Conservation (phyloP, 2,888 invertebrate genomes). For the Cerceris rybyensis region DNA sequence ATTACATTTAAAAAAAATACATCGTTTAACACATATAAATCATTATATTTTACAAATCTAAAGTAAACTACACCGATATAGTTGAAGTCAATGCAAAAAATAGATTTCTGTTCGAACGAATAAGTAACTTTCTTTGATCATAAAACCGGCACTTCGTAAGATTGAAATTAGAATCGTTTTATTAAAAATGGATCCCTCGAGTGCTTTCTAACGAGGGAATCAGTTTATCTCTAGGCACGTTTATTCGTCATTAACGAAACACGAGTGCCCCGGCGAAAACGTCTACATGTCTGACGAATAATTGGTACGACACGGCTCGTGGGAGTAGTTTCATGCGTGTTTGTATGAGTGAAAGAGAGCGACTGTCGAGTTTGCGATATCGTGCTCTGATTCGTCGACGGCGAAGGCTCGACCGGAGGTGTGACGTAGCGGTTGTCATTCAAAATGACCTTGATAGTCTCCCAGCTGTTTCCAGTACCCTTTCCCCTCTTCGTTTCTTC, state of each 20-base stretch:
- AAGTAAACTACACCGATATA: background rate
- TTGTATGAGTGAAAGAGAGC: constrained; percentile 18
- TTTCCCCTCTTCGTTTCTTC: constrained; percentile 40
- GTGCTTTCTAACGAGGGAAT: background rate
- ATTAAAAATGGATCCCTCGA: too few species aligned
- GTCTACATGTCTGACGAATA: constrained; percentile 1
- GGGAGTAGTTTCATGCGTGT: constrained; percentile 34
- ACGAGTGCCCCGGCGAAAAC: too few species aligned
- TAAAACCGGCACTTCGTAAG: too few species aligned
- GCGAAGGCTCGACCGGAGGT: constrained; percentile 72
- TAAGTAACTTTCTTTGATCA: too few species aligned
- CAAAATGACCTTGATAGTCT: constrained; percentile 72
- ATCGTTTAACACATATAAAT: background rate
- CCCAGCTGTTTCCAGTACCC: constrained; percentile 72
- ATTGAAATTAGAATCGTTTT: background rate
- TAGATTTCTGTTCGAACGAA: too few species aligned
- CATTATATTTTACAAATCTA: background rate
- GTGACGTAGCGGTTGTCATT: constrained; percentile 72
- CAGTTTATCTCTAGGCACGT: background rate
- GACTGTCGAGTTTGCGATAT: constrained; percentile 42
- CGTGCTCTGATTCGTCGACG: constrained; percentile 67
- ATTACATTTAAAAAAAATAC: too few species aligned
- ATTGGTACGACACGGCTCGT: constrained; percentile 36
- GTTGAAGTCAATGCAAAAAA: too few species aligned
- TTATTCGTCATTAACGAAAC: background rate